Conservation (phyloP, 2,888 invertebrate genomes). For the Artemia sinica region DNA sequence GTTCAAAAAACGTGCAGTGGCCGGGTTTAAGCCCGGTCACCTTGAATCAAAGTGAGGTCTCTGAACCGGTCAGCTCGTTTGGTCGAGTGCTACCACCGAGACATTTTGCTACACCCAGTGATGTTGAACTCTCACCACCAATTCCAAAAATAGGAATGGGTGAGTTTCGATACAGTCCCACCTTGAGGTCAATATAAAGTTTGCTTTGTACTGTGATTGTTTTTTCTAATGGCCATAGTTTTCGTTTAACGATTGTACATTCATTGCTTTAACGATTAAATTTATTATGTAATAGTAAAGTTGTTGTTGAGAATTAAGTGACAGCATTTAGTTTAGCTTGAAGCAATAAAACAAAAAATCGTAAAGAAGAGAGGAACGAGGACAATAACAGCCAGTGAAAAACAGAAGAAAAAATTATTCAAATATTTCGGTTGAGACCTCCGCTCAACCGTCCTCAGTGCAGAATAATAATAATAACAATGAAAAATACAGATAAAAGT, state of each 20-base stretch:
- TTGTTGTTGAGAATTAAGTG: no score
- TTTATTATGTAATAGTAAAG: no score
- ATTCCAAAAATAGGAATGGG: slow-evolving; percentile 9
- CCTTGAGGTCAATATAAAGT: slow-evolving; percentile 22
- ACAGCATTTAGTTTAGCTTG: no score
- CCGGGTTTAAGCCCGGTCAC: slow-evolving; percentile 11
- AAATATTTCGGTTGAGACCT: background rate
- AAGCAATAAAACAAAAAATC: no score
- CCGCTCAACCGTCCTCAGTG: background rate
- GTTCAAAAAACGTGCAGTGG: slow-evolving; percentile 13
- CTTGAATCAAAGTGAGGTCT: background rate
- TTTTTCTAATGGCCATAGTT: no score
- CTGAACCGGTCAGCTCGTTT: background rate
- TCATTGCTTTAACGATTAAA: no score
- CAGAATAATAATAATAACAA: background rate
- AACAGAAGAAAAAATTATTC: background rate
- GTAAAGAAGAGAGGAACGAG: no score
- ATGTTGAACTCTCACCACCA: background rate
- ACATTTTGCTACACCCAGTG: background rate
- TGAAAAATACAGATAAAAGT: no score
- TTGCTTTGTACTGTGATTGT: background rate
- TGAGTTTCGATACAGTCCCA: slow-evolving; percentile 23
- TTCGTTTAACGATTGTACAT: no score
- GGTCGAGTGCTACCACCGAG: background rate
- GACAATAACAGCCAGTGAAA: no score